Conservation (phyloP, 2,888 invertebrate species). For the Pachliopta kotzebuea region DNA sequence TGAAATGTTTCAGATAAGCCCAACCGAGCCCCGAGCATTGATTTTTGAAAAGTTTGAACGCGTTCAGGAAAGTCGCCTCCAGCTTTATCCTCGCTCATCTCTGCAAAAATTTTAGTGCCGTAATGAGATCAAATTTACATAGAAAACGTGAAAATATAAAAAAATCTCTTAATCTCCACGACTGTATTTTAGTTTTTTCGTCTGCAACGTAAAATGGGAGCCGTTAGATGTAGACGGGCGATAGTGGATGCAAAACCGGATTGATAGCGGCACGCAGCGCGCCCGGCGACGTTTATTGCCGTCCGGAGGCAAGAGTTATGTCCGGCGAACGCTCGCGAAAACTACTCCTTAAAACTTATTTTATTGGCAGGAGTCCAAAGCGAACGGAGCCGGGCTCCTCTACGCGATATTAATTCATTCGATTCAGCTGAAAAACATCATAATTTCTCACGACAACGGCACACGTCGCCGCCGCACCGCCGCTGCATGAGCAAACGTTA, state of each 20-base stretch:
- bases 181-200: slow-evolving; percentile 3
- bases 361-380: slow-evolving; percentile 71
- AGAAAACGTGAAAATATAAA: no score
- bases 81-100: no score
- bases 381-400: slow-evolving; percentile 49
- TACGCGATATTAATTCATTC: slow-evolving; percentile 61
- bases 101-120: no score
- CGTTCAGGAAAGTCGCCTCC: no score
- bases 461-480: slow-evolving; percentile 49
- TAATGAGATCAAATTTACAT: no score
- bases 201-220: slow-evolving; percentile 43
- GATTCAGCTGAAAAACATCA: slow-evolving; percentile 71
- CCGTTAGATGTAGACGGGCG: slow-evolving; percentile 64
- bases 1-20: no score
- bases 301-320: slow-evolving; percentile 56
- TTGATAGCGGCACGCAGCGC: slow-evolving; percentile 66
- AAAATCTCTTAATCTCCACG: no score
- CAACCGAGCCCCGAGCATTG: no score
- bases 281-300: slow-evolving; percentile 68
- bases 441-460: slow-evolving; percentile 61
- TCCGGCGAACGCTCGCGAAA: slow-evolving; percentile 50
- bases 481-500: slow-evolving; percentile 38
- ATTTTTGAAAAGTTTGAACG: no score
- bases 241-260: slow-evolving; percentile 70
- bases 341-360: slow-evolving; percentile 61